A percentile compares a stretch with the other conserved stretches of the same genome.
phyloP scores from a whole-genome alignment of 2,888 invertebrate species.

The Formica aserva region DNA sequence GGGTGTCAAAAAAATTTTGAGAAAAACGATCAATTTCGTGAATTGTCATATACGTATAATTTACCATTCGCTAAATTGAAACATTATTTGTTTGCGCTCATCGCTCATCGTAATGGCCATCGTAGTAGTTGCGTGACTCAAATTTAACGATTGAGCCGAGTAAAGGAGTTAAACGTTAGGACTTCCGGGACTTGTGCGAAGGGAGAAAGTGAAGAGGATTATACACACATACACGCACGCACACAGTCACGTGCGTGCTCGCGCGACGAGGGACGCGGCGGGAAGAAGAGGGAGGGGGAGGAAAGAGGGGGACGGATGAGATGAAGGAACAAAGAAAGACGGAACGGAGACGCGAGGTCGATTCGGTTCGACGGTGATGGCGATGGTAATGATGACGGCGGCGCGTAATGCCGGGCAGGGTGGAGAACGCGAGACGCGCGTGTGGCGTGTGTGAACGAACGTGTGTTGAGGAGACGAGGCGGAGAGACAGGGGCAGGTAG shows the following conservation, averaged over 20 bases:
- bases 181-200: slow-evolving; percentile 66
- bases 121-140: background rate
- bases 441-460: slow-evolving; percentile 28
- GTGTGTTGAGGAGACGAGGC: slow-evolving; percentile 46
- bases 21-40: background rate
- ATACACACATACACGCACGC: background rate
- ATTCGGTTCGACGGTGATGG: slow-evolving; percentile 17
- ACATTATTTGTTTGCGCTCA: background rate
- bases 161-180: slow-evolving; percentile 20
- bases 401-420: slow-evolving; percentile 19
- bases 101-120: background rate
- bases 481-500: slow-evolving; percentile 30
- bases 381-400: slow-evolving; percentile 1
- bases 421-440: slow-evolving; percentile 32
- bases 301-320: slow-evolving; percentile 51
- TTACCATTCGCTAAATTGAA: slow-evolving; percentile 3
- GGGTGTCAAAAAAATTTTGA: background rate
- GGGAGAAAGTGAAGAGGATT: slow-evolving; percentile 72
- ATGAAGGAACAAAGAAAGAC: slow-evolving; percentile 39
- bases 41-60: background rate
- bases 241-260: slow-evolving; percentile 24
- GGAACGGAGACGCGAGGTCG: slow-evolving; percentile 35
- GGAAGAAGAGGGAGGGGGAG: background rate
- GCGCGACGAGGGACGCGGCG: background rate
- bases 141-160: background rate